These are phyloP conservation scores for Triplophysa tibetana DNA, from an alignment of 2,113 vertebrate genomes.

Conservation along the genomic window DNA sequence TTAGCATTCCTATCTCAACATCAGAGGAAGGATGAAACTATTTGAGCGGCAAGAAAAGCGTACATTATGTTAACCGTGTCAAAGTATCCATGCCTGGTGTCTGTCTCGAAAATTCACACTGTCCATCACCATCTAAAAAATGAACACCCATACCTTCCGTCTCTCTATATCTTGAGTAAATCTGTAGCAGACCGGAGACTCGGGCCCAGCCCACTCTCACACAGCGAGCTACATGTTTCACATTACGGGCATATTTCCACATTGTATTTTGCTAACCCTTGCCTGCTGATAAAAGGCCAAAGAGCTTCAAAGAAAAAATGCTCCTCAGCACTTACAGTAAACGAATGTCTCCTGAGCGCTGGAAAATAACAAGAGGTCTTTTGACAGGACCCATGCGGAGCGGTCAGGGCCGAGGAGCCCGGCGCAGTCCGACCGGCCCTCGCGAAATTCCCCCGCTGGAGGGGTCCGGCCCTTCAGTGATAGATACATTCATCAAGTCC, in stretches of 20 bases:
- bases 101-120: slow-evolving; percentile 39
- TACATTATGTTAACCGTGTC: slow-evolving; percentile 52
- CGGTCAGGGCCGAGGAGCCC: slow-evolving; percentile 23
- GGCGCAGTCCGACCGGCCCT: slow-evolving; percentile 43
- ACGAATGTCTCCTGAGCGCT: slow-evolving; percentile 62
- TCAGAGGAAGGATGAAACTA: slow-evolving; percentile 52
- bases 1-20: slow-evolving; percentile 69
- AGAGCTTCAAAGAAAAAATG: slow-evolving; percentile 53
- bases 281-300: slow-evolving; percentile 68
- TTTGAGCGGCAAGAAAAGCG: slow-evolving; percentile 40
- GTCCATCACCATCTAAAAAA: slow-evolving; percentile 44
- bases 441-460: slow-evolving; percentile 51
- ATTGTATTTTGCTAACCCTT: slow-evolving; percentile 66
- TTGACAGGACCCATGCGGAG: slow-evolving; percentile 57
- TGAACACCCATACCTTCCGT: slow-evolving; percentile 55
- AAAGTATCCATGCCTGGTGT: neutral
- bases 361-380: slow-evolving; percentile 68
- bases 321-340: slow-evolving; percentile 60
- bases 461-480: slow-evolving; percentile 35
- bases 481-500: slow-evolving; percentile 45
- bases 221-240: slow-evolving; percentile 68
- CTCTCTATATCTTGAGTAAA: slow-evolving; percentile 56
- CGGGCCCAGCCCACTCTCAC: slow-evolving; percentile 57
- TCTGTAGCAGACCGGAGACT: slow-evolving; percentile 59
- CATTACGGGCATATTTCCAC: slow-evolving; percentile 75